These are phyloP conservation scores for Holothuria leucospilota DNA, from an alignment of 53 echinoderm and acorn worm species.

Conservation along the genomic window DNA sequence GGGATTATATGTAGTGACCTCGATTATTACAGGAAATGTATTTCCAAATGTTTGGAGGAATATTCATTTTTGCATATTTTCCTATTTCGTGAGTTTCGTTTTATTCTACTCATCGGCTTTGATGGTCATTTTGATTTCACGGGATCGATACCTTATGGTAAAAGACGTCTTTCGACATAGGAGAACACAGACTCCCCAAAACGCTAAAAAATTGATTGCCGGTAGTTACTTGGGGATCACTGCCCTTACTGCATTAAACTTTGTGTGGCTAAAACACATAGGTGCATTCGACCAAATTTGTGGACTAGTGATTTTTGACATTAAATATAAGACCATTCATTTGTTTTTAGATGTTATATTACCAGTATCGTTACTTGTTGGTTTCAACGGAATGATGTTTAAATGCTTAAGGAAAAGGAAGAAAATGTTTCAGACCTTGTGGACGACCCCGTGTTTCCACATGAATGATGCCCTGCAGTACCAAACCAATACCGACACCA, in stretches of 20 bases:
- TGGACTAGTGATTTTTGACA: background rate
- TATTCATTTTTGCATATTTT: background rate
- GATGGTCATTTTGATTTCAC: conserved; percentile 18
- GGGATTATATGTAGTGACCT: background rate
- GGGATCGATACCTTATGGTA: conserved; percentile 22
- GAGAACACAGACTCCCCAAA: conserved; percentile 19
- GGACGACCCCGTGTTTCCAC: background rate
- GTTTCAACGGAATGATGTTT: conserved; percentile 21
- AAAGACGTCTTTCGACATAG: conserved; percentile 22
- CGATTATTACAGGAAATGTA: background rate
- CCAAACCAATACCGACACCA: too few relatives aligned
- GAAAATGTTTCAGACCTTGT: background rate
- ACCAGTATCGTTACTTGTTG: conserved; percentile 3
- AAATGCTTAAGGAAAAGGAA: background rate
- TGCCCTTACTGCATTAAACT: background rate
- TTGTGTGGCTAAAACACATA: background rate
- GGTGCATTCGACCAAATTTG: background rate
- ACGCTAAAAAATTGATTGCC: background rate
- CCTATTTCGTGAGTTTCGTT: background rate
- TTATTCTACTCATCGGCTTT: background rate
- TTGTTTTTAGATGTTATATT: background rate
- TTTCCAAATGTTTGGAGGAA: background rate
- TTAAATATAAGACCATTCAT: background rate
- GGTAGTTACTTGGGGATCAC: background rate
- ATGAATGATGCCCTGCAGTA: background rate